Evolutionary conservation across 53 echinoderm and acorn worm genomes (phyloP).

Genomic region (Astropecten irregularis): DNA sequence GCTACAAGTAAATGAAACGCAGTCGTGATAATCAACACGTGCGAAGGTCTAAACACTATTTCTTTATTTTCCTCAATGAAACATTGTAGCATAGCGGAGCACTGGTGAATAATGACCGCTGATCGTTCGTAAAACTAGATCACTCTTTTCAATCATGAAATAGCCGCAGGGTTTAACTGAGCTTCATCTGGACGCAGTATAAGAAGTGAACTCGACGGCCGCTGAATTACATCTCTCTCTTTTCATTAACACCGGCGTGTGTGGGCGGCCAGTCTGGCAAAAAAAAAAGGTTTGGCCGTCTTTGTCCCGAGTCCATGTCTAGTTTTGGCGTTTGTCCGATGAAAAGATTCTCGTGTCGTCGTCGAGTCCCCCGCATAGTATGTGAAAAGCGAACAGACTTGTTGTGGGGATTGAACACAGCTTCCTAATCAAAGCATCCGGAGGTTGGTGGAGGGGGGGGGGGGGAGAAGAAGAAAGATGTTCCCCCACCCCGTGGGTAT

Average conservation of each 20-base stretch:
- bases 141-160: slow-evolving; percentile 20
- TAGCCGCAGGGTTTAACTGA: neutral
- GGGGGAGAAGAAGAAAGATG: too few species aligned
- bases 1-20: too few species aligned
- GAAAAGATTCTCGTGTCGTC: neutral
- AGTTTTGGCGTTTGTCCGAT: neutral
- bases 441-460: too few species aligned
- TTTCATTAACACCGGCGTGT: slow-evolving; percentile 8
- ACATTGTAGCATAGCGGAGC: too few species aligned
- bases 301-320: slow-evolving; percentile 14
- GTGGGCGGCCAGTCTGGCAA: slow-evolving; percentile 27
- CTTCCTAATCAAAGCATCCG: too few species aligned
- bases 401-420: neutral
- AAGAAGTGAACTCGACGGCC: slow-evolving; percentile 4
- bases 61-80: too few species aligned
- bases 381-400: slow-evolving; percentile 8
- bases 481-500: too few species aligned
- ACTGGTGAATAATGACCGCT: too few species aligned
- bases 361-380: neutral
- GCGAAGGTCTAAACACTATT: too few species aligned
- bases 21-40: too few species aligned
- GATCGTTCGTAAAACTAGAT: too few species aligned
- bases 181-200: neutral
- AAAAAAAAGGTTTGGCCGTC: slow-evolving; percentile 13
- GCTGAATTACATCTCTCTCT: slow-evolving; percentile 31